Evolutionary conservation across 2,888 invertebrate species (phyloP).

Genomic region (Cryptocephalus primarius): DNA sequence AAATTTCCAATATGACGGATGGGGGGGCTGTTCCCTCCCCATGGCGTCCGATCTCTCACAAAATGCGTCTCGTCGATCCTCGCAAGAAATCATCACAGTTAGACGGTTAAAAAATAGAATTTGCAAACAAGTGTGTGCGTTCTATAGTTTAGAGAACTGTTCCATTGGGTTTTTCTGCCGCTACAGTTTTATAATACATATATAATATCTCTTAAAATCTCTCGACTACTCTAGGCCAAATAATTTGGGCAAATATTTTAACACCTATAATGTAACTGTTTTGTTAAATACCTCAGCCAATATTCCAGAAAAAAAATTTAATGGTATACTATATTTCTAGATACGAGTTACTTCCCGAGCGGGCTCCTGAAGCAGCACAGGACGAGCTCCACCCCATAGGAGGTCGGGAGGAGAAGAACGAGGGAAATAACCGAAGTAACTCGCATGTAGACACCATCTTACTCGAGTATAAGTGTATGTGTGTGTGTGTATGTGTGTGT

Average conservation of each 20-base stretch:
- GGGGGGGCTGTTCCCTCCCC: neutral
- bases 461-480: no score
- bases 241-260: constrained; percentile 20
- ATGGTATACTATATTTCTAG: constrained; percentile 6
- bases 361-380: no score
- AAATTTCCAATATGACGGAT: constrained; percentile 7
- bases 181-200: no score
- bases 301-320: constrained; percentile 11
- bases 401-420: no score
- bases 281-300: constrained; percentile 35
- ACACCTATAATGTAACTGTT: constrained; percentile 18
- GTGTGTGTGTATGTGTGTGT: no score
- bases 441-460: no score
- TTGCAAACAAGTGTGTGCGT: constrained; percentile 15
- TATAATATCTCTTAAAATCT: neutral
- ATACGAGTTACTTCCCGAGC: no score
- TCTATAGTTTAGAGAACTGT: constrained; percentile 8
- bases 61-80: neutral
- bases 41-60: constrained; percentile 2
- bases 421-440: no score
- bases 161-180: no score
- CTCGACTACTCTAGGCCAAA: constrained; percentile 27
- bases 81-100: constrained; percentile 29
- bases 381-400: no score
- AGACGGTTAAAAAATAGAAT: constrained; percentile 28